Percentiles rank a stretch among this genome's conserved stretches.
These are phyloP conservation scores for Fragum sueziense DNA, from an alignment of 2,888 invertebrate species.

Conservation along the genomic window DNA sequence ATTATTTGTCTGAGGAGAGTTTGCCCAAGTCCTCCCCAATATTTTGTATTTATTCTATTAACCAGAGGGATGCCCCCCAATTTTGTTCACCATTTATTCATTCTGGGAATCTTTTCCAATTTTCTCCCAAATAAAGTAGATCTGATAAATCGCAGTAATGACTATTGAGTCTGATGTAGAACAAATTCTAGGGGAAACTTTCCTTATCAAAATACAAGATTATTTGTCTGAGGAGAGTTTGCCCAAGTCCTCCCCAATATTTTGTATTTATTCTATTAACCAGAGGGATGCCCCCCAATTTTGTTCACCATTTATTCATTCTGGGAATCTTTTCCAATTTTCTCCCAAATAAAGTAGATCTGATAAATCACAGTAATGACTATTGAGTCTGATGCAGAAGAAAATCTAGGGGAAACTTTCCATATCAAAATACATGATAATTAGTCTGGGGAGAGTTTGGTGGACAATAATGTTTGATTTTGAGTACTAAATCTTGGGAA, in stretches of 20 bases:
- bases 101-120: constrained; percentile 6
- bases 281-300: neutral
- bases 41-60: constrained; percentile 14
- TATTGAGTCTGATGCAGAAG: no score
- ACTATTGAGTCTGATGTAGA: neutral
- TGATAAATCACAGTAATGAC: no score
- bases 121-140: neutral
- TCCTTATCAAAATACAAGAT: neutral
- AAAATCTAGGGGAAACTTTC: no score
- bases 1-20: no score
- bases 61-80: neutral
- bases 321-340: neutral
- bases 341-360: neutral
- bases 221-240: no score
- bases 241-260: no score
- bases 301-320: neutral
- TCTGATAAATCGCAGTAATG: neutral
- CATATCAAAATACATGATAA: no score
- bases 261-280: constrained; percentile 10
- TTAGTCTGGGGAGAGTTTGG: no score
- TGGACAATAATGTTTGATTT: no score
- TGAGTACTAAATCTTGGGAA: no score
- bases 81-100: constrained; percentile 8
- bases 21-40: no score
- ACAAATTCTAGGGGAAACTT: neutral